Conservation (phyloP, 1,140 invertebrate genomes). For the Cepaea nemoralis region DNA sequence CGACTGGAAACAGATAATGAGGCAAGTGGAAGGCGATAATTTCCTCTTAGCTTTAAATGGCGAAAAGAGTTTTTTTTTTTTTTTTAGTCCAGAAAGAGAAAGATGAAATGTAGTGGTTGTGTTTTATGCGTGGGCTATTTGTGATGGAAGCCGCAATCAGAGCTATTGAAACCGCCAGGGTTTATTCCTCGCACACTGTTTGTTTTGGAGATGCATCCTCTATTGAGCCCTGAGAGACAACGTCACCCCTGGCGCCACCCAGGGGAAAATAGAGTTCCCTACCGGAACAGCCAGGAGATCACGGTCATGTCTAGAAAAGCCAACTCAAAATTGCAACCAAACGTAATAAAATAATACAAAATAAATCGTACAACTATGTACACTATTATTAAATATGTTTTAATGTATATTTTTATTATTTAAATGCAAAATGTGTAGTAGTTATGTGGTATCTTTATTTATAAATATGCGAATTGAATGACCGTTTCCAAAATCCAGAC, state of each 20-base stretch:
- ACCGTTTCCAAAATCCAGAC: neutral
- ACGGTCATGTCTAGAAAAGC: neutral
- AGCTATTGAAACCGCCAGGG: slow-evolving; percentile 6
- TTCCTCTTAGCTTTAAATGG: slow-evolving; percentile 11
- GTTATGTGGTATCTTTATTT: neutral
- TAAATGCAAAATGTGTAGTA: neutral
- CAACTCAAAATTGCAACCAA: neutral
- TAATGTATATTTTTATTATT: neutral
- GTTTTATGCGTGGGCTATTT: slow-evolving; percentile 12
- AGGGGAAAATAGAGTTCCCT: neutral
- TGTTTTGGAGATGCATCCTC: slow-evolving; percentile 20
- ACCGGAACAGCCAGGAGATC: neutral
- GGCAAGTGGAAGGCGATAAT: neutral
- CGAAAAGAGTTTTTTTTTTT: neutral
- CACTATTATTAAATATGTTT: neutral
- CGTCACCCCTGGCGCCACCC: slow-evolving; percentile 3
- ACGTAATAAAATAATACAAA: neutral
- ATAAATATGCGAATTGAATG: too few species aligned
- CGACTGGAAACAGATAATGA: slow-evolving; percentile 18
- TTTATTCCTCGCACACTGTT: slow-evolving; percentile 3
- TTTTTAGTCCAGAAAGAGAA: neutral
- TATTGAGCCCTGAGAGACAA: neutral
- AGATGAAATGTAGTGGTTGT: slow-evolving; percentile 1
- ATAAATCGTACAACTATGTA: neutral
- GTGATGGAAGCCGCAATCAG: slow-evolving; percentile 17